Evolutionary conservation across 92 coral and sea anemone genomes (phyloP), one percentile per base, ranked within the genome.

Genomic region (Montipora capitata): DNA sequence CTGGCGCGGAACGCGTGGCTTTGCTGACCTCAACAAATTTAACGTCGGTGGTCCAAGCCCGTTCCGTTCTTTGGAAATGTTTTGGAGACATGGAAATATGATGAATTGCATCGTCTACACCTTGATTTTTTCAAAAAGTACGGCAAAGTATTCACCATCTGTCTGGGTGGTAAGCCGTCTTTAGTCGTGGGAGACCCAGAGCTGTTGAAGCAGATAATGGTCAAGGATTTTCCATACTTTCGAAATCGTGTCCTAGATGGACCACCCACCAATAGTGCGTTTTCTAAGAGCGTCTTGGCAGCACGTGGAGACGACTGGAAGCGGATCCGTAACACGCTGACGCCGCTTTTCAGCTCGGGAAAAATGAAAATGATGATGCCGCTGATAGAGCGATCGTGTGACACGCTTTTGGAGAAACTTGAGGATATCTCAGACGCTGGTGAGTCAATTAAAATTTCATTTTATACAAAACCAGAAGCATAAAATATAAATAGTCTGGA

Each of bases 111-210:
- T 68, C 65, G 13, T n/a, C 61, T 87, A 40, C 73, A 80, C 45
- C 57, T 86, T 58, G 92, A 72, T 35, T 89, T 85, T 79, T 40
- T 85, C 76, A 78, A 77, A 78, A 86, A 75, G 65, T 92, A 94
- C 62, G 96, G 96, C 66, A 91, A 85, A 43, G 88, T 91, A 40
- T 91, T 88, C 84, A 73, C 89, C 65, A 17, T 92, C 76, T 91
- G 86, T 65, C 67, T 86, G 7, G 96, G 94, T 6, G 63, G 85
- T 39, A 63, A 62, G 38, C 91, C 95, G n/a, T 78, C 94, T 7
- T 68, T 91, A 15, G 96, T 94, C 2, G 87, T 94, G 54, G 93
- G 87, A 1, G 96, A 94, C 52, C 96, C 96, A 0, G 95, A 94
- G 76, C 57, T 89, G 82, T 40, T 94, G 27, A 94, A 86, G 72